Evolutionary conservation across 2,888 invertebrate genomes (phyloP), one percentile per base, ranked within the genome.

Genomic region (Coleophora flavipennella): DNA sequence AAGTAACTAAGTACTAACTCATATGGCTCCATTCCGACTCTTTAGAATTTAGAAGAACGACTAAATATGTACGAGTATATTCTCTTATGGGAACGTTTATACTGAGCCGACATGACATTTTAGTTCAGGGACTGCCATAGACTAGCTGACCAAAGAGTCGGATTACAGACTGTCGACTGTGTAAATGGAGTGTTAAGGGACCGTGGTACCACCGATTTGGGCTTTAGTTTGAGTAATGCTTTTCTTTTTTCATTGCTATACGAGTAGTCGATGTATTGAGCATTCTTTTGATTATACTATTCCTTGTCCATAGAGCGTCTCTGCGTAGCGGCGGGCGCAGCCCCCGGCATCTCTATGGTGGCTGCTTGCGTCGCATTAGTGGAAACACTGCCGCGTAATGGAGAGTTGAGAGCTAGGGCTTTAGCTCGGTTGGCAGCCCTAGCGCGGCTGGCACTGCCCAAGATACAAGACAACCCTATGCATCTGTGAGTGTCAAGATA

Each of bases 381-480:
- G 34, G 67, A 47, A 60, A 66, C 68, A 38, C 67, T 68, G 63
- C 74, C 70, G 46, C 71, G 72, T 50, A 47, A 56, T 57, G 74
- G 74, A 2, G 51, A 53, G 49, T 67, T 80, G 55, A 76, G 79
- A 36, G 57, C 62, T 49, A 51, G 49, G 45, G 79, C 80, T 35
- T 67, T 81, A 51, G 58, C 57, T 39, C 67, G 74, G 31, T 69
- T 72, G 41, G 77, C 74, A 44, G 69, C 70, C 49, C 75, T 86
- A 48, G 85, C 86, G 46, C 53, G 60, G 37, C 68, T 67, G 44
- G 78, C 79, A 33, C 65, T 79, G 42, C 41, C 64, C 36, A 56
- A 76, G 20, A 68, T 78, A 42, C 66, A 79, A 2, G 76, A 72
- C 52, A 78, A 78, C 55, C 80, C 80, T 28, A 47, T 77, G 48